Evolutionary conservation across 2,797 vertebrate genomes (phyloP), one percentile per base, ranked within the genome.

Genomic region (Capromys pilorides): DNA sequence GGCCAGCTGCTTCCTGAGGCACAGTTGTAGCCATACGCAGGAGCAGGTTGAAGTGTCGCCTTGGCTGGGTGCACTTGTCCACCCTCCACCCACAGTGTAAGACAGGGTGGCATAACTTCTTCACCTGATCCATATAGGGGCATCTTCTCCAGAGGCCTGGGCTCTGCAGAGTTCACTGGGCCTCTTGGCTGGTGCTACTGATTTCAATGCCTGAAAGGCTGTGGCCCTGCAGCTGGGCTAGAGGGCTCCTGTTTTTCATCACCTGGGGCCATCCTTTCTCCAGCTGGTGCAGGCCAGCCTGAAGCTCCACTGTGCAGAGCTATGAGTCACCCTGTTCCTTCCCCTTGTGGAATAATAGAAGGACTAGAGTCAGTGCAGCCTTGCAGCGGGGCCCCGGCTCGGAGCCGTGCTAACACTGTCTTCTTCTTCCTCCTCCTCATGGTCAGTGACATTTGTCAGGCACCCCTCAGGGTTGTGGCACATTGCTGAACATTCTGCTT

Each of bases 301-400:
- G 81, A 80, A 94, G 69, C 90, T 82, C 59, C 84, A 12, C 66
- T 51, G 1, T 75, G 79, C 91, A 54, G 24, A 66, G 2, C 22
- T 69, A 5, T 95, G 96, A 97, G 85, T 97, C 96, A 96, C 75
- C 18, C 57, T 83, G 66, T 93, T 93, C 66, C 67, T 95, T 94
- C 49, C 81, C 45, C 86, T 82, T 91, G 91, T 85, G 92, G 71
- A 90, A 67, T 94, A 67, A 94, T 83, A 93, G 87, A 88, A 90
- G 86, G 90, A 90, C 75, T 45, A 71, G 95, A 96, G 87, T 96
- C 86, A 94, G 93, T 95, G 91, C 67, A 83, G 79, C 87, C 67
- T 94, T 62, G 59, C 77, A 90, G 9, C 92, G 84, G 95, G 84
- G 93, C 26, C 91, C 91, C 41, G 81, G 82, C 89, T 91, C 86